Conservation (phyloP, 1,140 invertebrate species). For the Nasonia giraulti region DNA sequence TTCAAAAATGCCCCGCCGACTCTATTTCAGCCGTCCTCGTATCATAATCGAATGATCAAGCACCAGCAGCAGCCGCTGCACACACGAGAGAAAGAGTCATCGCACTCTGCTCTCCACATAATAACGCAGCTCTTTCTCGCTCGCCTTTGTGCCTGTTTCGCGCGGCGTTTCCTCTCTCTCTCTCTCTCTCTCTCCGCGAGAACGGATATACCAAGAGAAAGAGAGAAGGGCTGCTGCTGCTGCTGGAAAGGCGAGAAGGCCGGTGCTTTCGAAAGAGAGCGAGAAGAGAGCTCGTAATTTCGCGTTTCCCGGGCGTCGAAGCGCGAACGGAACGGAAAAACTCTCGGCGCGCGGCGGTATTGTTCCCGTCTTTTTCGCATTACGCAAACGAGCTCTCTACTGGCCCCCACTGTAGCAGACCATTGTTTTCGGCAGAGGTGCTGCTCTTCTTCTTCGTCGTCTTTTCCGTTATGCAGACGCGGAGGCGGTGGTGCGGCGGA, state of each 20-base stretch:
- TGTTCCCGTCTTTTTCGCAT: slow-evolving; percentile 58
- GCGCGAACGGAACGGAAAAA: slow-evolving; percentile 51
- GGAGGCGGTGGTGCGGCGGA: too few relatives aligned
- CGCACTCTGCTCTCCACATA: slow-evolving; percentile 1
- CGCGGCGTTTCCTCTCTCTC: neutral
- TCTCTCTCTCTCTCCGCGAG: neutral
- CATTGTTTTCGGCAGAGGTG: slow-evolving; percentile 57
- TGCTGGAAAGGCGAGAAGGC: slow-evolving; percentile 38
- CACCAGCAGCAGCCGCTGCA: neutral
- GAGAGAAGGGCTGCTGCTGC: neutral
- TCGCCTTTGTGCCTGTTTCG: neutral
- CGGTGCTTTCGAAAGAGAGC: neutral
- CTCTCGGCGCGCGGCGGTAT: slow-evolving; percentile 42
- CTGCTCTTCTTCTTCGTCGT: neutral
- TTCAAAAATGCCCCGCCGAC: neutral
- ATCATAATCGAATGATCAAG: slow-evolving; percentile 20
- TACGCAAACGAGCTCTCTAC: slow-evolving; percentile 62
- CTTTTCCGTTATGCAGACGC: neutral
- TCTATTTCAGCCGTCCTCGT: neutral
- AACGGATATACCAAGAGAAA: neutral
- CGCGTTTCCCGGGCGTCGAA: slow-evolving; percentile 54
- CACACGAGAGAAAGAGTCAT: slow-evolving; percentile 1
- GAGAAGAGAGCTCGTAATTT: slow-evolving; percentile 51
- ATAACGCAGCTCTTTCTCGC: neutral
- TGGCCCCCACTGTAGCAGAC: slow-evolving; percentile 50